Evolutionary conservation across 2,888 invertebrate genomes (phyloP).

Genomic region (Didymodactylos carnosus): DNA sequence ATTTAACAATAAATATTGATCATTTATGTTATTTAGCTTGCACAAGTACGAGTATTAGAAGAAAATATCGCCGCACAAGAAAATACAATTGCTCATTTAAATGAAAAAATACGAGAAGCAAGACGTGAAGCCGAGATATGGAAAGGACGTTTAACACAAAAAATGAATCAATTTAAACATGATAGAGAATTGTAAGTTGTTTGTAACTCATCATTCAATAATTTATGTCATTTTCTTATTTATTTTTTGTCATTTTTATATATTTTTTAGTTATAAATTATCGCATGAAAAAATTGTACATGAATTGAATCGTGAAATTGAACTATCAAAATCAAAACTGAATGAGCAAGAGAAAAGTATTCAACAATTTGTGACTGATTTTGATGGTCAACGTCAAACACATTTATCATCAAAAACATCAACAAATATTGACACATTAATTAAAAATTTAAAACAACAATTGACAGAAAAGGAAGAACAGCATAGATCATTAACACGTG

Average conservation of each 20-base stretch:
- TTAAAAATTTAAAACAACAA: slow-evolving; percentile 30
- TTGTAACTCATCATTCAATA: no score
- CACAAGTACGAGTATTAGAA: slow-evolving; percentile 26
- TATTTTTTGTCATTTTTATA: no score
- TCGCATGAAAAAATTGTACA: neutral
- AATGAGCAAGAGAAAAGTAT: slow-evolving; percentile 20
- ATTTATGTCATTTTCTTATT: neutral
- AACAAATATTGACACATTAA: slow-evolving; percentile 33
- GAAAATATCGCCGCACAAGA: slow-evolving; percentile 31
- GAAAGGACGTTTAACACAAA: slow-evolving; percentile 14
- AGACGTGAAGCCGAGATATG: slow-evolving; percentile 19
- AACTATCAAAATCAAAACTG: slow-evolving; percentile 18
- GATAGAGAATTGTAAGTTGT: neutral
- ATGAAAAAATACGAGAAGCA: slow-evolving; percentile 22
- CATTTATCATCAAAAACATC: slow-evolving; percentile 17
- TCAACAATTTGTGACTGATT: slow-evolving; percentile 14
- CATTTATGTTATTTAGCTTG: slow-evolving; percentile 16
- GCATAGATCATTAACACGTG: slow-evolving; percentile 32
- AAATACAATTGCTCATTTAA: slow-evolving; percentile 28
- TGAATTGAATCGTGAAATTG: slow-evolving; percentile 3
- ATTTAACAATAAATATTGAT: no score
- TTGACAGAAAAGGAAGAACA: slow-evolving; percentile 32
- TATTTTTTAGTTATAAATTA: neutral
- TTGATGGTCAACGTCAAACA: slow-evolving; percentile 1
- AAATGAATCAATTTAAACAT: neutral